Percentiles rank a stretch among this genome's conserved stretches.
These are phyloP conservation scores for Phallusia fumigata DNA, from an alignment of 23 tunicate genomes.

Conservation along the genomic window DNA sequence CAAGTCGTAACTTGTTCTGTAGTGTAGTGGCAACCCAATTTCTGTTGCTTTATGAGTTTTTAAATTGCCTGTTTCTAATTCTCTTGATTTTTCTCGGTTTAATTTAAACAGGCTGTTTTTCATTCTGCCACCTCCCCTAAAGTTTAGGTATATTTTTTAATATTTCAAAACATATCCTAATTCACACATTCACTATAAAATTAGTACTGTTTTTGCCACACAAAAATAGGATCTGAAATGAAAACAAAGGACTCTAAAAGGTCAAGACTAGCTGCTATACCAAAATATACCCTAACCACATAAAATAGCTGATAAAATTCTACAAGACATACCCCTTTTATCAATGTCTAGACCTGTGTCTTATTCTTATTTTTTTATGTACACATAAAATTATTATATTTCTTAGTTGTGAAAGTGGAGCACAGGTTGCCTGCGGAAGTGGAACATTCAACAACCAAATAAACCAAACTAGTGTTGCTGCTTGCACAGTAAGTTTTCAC, in stretches of 20 bases:
- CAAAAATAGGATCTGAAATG: too few relatives aligned
- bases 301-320: too few relatives aligned
- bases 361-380: too few relatives aligned
- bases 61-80: not conserved
- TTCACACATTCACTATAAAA: too few relatives aligned
- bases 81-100: not conserved
- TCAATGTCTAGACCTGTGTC: too few relatives aligned
- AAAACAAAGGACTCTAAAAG: too few relatives aligned
- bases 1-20: not conserved
- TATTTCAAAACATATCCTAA: not conserved
- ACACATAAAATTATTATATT: not conserved
- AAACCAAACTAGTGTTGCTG: slow-evolving; percentile 21
- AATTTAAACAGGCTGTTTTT: slow-evolving; percentile 6
- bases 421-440: slow-evolving; percentile 53
- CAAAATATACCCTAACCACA: too few relatives aligned
- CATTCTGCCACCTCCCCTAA: too few relatives aligned
- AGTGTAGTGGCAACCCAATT: not conserved
- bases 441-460: slow-evolving; percentile 59
- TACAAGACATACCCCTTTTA: too few relatives aligned
- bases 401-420: slow-evolving; percentile 81
- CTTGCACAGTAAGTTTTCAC: slow-evolving; percentile 50
- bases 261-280: too few relatives aligned
- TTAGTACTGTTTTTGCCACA: too few relatives aligned
- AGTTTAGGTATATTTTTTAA: not conserved
- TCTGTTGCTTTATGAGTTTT: not conserved